phyloP scores from a whole-genome alignment of 2,113 vertebrate genomes.

The Taurulus bubalis region DNA sequence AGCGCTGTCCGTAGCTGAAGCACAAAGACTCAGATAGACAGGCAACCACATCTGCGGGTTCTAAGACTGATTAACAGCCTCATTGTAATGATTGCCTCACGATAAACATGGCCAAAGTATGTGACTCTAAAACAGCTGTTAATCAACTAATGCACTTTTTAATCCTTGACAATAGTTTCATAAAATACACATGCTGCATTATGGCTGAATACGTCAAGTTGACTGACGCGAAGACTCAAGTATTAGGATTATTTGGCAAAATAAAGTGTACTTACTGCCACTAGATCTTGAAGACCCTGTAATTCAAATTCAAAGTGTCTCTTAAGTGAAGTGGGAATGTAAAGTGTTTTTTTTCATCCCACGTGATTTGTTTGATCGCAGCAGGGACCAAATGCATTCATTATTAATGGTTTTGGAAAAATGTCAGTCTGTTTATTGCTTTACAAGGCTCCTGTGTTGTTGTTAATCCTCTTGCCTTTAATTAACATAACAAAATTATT shows the following conservation, averaged over 20 bases:
- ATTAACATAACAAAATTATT: conserved; percentile 84
- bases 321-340: conserved; percentile 32
- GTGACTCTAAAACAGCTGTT: conserved; percentile 19
- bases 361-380: conserved; percentile 70
- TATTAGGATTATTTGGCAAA: neutral
- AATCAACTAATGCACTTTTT: conserved; percentile 1
- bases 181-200: neutral
- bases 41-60: conserved; percentile 34
- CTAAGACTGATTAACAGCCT: conserved; percentile 36
- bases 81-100: conserved; percentile 35
- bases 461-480: conserved; percentile 84
- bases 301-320: conserved; percentile 26
- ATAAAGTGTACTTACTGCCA: neutral
- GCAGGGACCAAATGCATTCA: conserved; percentile 60
- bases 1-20: neutral
- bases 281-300: neutral
- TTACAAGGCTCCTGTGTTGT: conserved; percentile 69
- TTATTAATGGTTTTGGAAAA: conserved; percentile 72
- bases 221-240: neutral
- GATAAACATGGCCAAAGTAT: conserved; percentile 16
- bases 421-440: conserved; percentile 74
- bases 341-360: conserved; percentile 18
- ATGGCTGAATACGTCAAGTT: neutral
- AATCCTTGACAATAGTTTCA: neutral
- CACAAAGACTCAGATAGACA: conserved; percentile 15